Percentiles rank a stretch among this genome's conserved stretches.
Conservation (phyloP, 1,140 invertebrate species). For the Schlechtendalia chinensis region DNA sequence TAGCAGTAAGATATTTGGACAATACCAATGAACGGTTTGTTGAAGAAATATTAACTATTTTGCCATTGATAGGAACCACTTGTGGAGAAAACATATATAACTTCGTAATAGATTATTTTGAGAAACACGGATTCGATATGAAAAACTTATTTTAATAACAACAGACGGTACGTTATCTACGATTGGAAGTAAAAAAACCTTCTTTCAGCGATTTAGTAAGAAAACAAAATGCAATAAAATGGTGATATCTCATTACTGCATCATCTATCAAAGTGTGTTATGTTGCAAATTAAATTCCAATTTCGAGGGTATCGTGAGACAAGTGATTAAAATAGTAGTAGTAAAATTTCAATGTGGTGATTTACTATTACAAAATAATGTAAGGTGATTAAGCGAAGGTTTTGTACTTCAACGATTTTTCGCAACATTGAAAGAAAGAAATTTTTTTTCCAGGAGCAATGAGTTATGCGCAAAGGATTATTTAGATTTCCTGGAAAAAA, state of each 20-base stretch:
- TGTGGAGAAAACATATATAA: too few relatives aligned
- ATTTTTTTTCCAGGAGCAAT: background rate
- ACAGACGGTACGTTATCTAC: too few relatives aligned
- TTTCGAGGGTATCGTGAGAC: slow-evolving; percentile 2
- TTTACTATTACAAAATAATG: background rate
- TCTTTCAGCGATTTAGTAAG: too few relatives aligned
- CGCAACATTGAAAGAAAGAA: background rate
- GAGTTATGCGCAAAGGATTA: background rate
- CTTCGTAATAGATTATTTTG: too few relatives aligned
- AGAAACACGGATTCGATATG: too few relatives aligned
- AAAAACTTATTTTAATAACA: too few relatives aligned
- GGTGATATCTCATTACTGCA: slow-evolving; percentile 18
- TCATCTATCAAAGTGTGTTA: slow-evolving; percentile 15
- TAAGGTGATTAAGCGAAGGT: slow-evolving; percentile 6
- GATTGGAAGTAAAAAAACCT: too few relatives aligned
- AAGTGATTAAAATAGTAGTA: slow-evolving; percentile 25
- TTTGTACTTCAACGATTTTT: slow-evolving; percentile 22
- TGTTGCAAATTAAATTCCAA: slow-evolving; percentile 27
- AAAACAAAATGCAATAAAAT: too few relatives aligned
- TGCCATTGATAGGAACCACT: too few relatives aligned
- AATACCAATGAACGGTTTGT: too few relatives aligned
- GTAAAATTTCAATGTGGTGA: background rate
- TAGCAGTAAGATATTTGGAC: too few relatives aligned
- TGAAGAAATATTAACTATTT: too few relatives aligned
- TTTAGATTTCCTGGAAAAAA: background rate